Base-by-base conservation (phyloP, 2,888 invertebrate species). In the Leucophora obtusa region DNA sequence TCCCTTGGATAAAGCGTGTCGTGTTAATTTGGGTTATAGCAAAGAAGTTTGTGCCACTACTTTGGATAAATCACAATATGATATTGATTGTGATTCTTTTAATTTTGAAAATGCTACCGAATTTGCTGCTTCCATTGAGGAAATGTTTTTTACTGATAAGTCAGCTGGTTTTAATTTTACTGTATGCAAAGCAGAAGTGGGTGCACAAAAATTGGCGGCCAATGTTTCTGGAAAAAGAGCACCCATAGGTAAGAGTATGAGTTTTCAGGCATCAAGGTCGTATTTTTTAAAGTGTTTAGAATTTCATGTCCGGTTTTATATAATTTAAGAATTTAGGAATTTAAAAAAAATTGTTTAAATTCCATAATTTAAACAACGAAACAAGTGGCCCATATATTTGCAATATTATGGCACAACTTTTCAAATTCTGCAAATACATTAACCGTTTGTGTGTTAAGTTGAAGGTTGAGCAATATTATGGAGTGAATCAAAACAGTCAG, bases 161-260 rank as follows among this genome's bases (percentile, higher is more conserved):
- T 85, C 87, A 1, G 28, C 79, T 7, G 86, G 85, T 35, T 89
- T 90, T 18, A 89, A 88, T 68, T 87, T 86, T 14, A 88, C 89
- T 1, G 90, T 90, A 11, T 91, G 90, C 83, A 87, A 89, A 71
- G 90, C 90, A 14, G 90, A 91, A 84, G 83, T 86, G 0, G 90
- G 90, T 73, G 87, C 89, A 0, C 90, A 91, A 76, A 88, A 86
- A 73, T 76, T 88, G 28, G 86, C 88, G 10, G 86, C 90, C 1
- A 85, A 88, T 76, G 86, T 89, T 15, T 87, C 89, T 62, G 90
- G 89, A 9, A 88, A 88, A 69, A 86, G 90, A 18, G 89, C 89
- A 14, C 90, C 90, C 1, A 89, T 91, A 69, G 89, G 90, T 90
- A 85, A 85, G 86, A 56, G 21, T 74, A 5, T 5, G 38, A 1